phyloP scores from a whole-genome alignment of 2,888 invertebrate genomes.

The Erebia palarica region DNA sequence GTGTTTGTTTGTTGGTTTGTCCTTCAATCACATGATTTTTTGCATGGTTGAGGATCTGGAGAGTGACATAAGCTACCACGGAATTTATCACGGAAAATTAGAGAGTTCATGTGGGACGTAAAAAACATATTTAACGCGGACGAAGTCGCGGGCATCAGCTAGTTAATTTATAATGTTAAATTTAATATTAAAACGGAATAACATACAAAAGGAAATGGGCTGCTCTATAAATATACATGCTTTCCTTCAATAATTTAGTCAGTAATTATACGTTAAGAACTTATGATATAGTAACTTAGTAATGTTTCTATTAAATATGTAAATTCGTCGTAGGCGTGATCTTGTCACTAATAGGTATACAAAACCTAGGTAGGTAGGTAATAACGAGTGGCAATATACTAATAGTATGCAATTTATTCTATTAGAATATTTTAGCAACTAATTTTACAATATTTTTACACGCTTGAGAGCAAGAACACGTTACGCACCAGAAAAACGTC shows the following conservation, averaged over 20 bases:
- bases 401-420: background rate
- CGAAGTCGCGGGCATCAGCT: no score
- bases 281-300: constrained; percentile 1
- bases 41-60: no score
- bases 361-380: background rate
- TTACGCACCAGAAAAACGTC: no score
- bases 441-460: background rate
- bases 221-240: background rate
- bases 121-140: no score
- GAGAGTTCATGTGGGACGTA: no score
- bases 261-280: background rate
- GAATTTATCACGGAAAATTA: no score
- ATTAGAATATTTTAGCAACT: constrained; percentile 1
- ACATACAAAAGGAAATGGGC: background rate
- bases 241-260: background rate
- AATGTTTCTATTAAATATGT: background rate
- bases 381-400: background rate
- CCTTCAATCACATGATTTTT: no score
- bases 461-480: background rate
- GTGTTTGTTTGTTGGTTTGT: no score
- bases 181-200: background rate
- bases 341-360: constrained; percentile 5
- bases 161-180: no score
- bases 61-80: no score
- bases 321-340: background rate